Evolutionary conservation across 1,140 invertebrate genomes (phyloP).

Genomic region (Bombus picipes): DNA sequence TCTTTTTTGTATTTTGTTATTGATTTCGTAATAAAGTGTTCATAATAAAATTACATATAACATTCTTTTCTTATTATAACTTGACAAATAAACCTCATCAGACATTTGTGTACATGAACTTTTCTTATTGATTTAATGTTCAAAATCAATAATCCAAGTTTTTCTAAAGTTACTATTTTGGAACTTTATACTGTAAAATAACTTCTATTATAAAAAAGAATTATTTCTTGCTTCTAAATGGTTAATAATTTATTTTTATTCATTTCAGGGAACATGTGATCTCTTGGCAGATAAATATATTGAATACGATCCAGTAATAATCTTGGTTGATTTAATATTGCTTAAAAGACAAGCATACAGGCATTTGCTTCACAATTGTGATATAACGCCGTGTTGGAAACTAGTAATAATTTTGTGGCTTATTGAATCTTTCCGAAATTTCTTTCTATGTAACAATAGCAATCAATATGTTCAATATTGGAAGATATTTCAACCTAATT

Average conservation of each 20-base stretch:
- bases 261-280: slow-evolving; percentile 87
- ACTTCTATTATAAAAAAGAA: neutral
- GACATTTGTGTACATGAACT: too few relatives aligned
- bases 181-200: neutral
- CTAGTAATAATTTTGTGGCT: slow-evolving; percentile 76
- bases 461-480: neutral
- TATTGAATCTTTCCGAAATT: slow-evolving; percentile 77
- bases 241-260: neutral
- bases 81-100: neutral
- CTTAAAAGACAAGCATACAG: slow-evolving; percentile 91
- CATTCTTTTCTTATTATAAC: neutral
- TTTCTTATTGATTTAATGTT: too few relatives aligned
- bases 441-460: slow-evolving; percentile 61
- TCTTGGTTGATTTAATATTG: slow-evolving; percentile 91
- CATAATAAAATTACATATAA: neutral
- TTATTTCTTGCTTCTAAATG: neutral
- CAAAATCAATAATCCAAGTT: too few relatives aligned
- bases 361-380: slow-evolving; percentile 91
- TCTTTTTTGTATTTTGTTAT: neutral
- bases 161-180: neutral
- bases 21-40: neutral
- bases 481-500: slow-evolving; percentile 4
- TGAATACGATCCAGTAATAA: slow-evolving; percentile 92
- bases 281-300: slow-evolving; percentile 93
- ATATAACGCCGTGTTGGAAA: slow-evolving; percentile 85